These are phyloP conservation scores for Drosophila pseudotakahashii DNA, from an alignment of 2,888 invertebrate genomes.

Conservation along the genomic window DNA sequence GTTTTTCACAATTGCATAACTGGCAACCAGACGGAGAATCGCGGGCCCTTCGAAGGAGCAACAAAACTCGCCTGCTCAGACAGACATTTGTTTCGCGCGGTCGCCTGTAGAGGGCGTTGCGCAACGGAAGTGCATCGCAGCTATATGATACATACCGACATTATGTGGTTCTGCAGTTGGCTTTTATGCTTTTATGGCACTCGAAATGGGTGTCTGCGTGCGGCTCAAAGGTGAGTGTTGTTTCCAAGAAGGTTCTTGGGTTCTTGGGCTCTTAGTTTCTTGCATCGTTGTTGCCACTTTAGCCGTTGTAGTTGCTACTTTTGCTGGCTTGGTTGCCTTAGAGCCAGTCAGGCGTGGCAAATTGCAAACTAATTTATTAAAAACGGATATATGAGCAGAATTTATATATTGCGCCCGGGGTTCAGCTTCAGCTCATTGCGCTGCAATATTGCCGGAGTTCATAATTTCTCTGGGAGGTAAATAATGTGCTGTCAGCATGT, in stretches of 20 bases:
- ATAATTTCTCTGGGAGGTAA: slow-evolving; percentile 36
- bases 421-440: slow-evolving; percentile 26
- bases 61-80: slow-evolving; percentile 14
- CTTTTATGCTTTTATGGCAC: slow-evolving; percentile 45
- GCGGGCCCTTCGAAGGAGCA: slow-evolving; percentile 2
- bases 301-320: slow-evolving; percentile 31
- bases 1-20: slow-evolving; percentile 13
- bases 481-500: slow-evolving; percentile 59
- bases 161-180: slow-evolving; percentile 29
- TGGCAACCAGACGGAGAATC: slow-evolving; percentile 8
- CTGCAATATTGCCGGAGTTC: slow-evolving; percentile 43
- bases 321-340: slow-evolving; percentile 4
- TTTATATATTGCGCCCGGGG: slow-evolving; percentile 14
- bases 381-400: slow-evolving; percentile 50
- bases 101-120: slow-evolving; percentile 45
- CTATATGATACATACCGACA: slow-evolving; percentile 27
- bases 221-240: slow-evolving; percentile 30
- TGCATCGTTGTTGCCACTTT: slow-evolving; percentile 28
- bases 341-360: slow-evolving; percentile 46
- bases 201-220: slow-evolving; percentile 32
- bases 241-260: slow-evolving; percentile 1
- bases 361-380: slow-evolving; percentile 59
- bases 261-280: not conserved
- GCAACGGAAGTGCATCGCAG: slow-evolving; percentile 66
- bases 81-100: slow-evolving; percentile 42